Conservation (phyloP, 2,113 vertebrate species). For the Atlantisia rogersi region DNA sequence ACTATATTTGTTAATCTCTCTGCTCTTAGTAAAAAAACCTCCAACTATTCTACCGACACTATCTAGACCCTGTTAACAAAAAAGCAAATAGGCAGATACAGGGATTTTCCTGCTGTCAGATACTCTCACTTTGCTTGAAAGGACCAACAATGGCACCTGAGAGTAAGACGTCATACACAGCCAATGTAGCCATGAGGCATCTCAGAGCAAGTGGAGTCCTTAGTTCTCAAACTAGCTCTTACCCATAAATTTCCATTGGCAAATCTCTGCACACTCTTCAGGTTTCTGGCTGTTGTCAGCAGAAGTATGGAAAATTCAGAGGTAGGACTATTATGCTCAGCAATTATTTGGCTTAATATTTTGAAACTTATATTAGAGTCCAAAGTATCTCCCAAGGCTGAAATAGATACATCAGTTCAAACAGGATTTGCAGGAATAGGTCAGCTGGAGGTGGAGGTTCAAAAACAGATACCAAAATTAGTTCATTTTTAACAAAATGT, state of each 20-base stretch:
- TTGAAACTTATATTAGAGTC: neutral
- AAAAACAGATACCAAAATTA: conserved; percentile 11
- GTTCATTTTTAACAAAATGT: neutral
- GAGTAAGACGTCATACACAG: neutral
- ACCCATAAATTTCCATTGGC: neutral
- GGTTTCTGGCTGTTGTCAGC: neutral
- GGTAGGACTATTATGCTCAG: neutral
- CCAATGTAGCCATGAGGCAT: neutral
- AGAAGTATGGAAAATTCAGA: neutral
- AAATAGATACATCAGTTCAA: neutral
- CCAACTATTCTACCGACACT: neutral
- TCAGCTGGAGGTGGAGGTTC: neutral
- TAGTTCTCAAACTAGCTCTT: neutral
- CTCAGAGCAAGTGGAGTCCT: neutral
- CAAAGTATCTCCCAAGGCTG: neutral
- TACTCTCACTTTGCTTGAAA: neutral
- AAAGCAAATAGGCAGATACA: neutral
- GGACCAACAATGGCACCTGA: neutral
- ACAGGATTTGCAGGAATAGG: neutral
- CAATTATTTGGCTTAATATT: neutral
- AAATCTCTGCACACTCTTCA: neutral
- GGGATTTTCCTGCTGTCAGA: neutral
- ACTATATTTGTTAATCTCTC: neutral
- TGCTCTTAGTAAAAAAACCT: neutral
- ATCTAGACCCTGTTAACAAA: neutral